phyloP scores from a whole-genome alignment of 2,113 vertebrate genomes.

The Tichodroma muraria region DNA sequence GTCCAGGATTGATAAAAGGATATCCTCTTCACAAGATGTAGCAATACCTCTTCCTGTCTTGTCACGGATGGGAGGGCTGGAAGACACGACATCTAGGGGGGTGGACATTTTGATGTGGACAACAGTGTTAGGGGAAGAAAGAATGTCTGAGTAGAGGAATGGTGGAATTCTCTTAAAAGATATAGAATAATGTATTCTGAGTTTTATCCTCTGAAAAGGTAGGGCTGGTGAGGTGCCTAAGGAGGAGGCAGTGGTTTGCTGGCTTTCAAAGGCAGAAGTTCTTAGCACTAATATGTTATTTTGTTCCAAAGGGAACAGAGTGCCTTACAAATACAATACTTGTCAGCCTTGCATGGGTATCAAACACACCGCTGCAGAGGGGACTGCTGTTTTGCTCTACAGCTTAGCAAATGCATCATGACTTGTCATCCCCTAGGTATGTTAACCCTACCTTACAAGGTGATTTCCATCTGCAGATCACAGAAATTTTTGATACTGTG shows the following conservation, averaged over 20 bases:
- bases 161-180: not conserved
- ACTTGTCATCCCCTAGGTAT: not conserved
- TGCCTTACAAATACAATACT: not conserved
- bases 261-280: not conserved
- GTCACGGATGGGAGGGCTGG: not conserved
- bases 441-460: not conserved
- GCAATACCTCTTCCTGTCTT: not conserved
- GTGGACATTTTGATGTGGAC: not conserved
- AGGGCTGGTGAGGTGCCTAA: not conserved
- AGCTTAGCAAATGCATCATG: not conserved
- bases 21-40: not conserved
- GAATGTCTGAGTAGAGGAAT: not conserved
- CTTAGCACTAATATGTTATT: not conserved
- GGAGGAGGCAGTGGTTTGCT: not conserved
- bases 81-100: not conserved
- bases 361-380: not conserved
- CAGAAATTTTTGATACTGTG: not conserved
- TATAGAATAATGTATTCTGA: not conserved
- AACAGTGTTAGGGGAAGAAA: not conserved
- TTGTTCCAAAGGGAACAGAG: not conserved
- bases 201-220: not conserved
- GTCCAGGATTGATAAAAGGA: not conserved
- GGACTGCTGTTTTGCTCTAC: not conserved
- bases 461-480: not conserved
- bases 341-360: not conserved